Base-by-base conservation (phyloP, 2,113 vertebrate genomes). In the Felis chaus region DNA sequence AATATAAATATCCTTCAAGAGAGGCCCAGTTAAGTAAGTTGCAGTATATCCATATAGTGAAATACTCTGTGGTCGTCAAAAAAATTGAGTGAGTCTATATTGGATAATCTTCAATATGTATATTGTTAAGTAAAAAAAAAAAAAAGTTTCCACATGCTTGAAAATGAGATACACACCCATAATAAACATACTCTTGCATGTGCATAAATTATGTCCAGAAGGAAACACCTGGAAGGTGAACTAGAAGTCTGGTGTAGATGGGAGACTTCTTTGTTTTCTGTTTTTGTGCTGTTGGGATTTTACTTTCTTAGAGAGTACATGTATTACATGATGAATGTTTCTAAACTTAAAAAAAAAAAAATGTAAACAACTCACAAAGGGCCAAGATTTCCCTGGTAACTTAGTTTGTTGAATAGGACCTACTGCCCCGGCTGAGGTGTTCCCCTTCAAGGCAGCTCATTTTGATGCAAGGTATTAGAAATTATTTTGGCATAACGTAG, bases 301-400 rank as follows among this genome's bases (percentile, higher is more conserved):
- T 31, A 15, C 57, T 31, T 81, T 87, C 95, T 93, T 50, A 41
- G n/a, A 84, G 29, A 80, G 25, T 41, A 14, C 5, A 1, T 71
- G 5, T 76, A 69, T 57, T 63, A 50, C 1, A n/a, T 41, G n/a
- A 7, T 68, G 4, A 29, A 1, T 61, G 16, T 91, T 93, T 80
- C 66, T 91, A 76, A 69, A 82, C 74, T 90, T 86, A 79, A 61
- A 76, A 86, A 89, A 86, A 89, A n/a, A 31, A 11, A 66, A 79
- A 39, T 25, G 23, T 27, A 50, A 69, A 69, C 48, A 68, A 45
- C 50, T 66, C 23, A 61, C 63, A 55, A 55, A 85, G 27, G 27
- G 50, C 21, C 36, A 61, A 25, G 50, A 0, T 11, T 83, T 50
- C 27, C 12, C 5, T 29, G 33, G 7, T 19, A 65, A 92, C 11